Evolutionary conservation across 2,113 vertebrate genomes (phyloP), one percentile per base, ranked within the genome.

Genomic region (Ellobius talpinus): DNA sequence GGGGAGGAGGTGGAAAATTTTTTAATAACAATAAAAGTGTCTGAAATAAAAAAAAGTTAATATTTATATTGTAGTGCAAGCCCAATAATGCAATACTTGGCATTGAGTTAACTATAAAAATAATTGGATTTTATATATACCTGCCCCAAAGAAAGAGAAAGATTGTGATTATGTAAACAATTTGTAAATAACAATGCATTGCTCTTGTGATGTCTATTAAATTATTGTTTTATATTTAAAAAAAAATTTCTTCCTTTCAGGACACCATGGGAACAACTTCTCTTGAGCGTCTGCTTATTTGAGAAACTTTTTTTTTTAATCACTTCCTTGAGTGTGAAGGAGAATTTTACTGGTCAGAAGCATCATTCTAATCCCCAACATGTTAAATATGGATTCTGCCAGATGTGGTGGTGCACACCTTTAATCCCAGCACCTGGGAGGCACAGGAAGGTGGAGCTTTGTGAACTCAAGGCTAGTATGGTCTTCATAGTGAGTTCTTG

Each of bases 61-160:
- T 95, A 89, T 93, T 96, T 96, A 91, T 93, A 87, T 94, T 96
- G 52, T 81, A 58, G 23, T 47, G 9, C 52, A 74, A 94, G 73
- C 72, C 77, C 3, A 86, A 70, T 82, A 97, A 82, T 74, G 31
- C 39, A 73, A 68, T 61, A 36, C 42, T 92, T 89, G 88, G 66
- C 77, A 73, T 33, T 68, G 52, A 93, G 79, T 78, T 87, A 96
- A 94, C 79, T 87, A 42, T 93, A 90, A 82, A 88, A 94, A 90
- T 74, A 95, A 95, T 93, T 94, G 47, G 29, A 88, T 93, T 86
- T 95, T 94, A 70, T 78, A 86, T 66, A 79, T 19, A 76, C 26
- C 24, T 90, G 66, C 19, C 55, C 47, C 42, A 90, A 85, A 97
- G 39, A 72, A 97, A 95, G 65, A 47, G 58, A 82, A 90, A 95